phyloP scores from a whole-genome alignment of 64 coral and sea anemone species.

The Anthopleura sola region DNA sequence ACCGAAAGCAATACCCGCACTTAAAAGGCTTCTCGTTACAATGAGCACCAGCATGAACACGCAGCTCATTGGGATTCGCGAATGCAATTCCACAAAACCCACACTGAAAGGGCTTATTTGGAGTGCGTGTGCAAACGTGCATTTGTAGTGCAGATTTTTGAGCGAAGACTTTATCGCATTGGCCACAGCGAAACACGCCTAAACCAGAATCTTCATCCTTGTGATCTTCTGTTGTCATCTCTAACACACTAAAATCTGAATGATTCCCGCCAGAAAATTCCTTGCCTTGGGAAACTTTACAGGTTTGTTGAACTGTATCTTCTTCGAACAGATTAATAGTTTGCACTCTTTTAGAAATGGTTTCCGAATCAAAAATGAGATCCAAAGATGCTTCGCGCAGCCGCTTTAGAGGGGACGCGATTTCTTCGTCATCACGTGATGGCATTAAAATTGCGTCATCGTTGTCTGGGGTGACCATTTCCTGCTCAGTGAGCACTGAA shows the following conservation, averaged over 20 bases:
- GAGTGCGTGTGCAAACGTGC: slow-evolving; percentile 36
- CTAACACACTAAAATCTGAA: neutral
- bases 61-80: slow-evolving; percentile 53
- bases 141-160: slow-evolving; percentile 48
- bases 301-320: neutral
- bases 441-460: neutral
- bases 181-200: slow-evolving; percentile 49
- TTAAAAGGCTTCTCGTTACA: slow-evolving; percentile 64
- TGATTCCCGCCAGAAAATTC: slow-evolving; percentile 26
- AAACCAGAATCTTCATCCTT: slow-evolving; percentile 27
- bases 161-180: slow-evolving; percentile 52
- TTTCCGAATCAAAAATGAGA: neutral
- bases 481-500: neutral
- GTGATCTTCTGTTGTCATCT: slow-evolving; percentile 25
- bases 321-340: slow-evolving; percentile 14
- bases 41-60: slow-evolving; percentile 48
- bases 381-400: neutral
- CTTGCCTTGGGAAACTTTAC: slow-evolving; percentile 8
- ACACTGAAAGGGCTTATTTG: slow-evolving; percentile 59
- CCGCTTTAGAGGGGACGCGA: neutral
- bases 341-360: neutral
- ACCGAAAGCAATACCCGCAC: slow-evolving; percentile 59
- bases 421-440: neutral
- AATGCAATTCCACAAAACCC: slow-evolving; percentile 49
- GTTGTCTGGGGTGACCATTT: neutral